Percentiles rank a stretch among this genome's conserved stretches.
These are phyloP conservation scores for Agapornis roseicollis DNA, from an alignment of 2,113 vertebrate species.

Conservation along the genomic window DNA sequence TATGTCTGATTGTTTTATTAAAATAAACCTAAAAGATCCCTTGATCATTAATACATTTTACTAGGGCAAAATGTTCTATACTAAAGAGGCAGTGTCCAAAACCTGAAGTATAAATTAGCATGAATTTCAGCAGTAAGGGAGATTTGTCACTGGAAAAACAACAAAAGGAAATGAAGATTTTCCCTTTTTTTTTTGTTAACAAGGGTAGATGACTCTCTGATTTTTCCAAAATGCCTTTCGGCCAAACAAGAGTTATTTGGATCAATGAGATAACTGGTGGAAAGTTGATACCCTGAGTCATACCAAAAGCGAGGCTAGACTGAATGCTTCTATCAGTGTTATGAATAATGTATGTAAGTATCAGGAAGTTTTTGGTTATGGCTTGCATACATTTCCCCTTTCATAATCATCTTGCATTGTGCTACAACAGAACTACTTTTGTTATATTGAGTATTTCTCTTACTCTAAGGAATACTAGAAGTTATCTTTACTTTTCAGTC, in stretches of 20 bases:
- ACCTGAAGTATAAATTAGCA: background rate
- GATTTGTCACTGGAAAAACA: background rate
- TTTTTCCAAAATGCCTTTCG: background rate
- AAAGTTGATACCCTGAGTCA: background rate
- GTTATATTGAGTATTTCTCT: background rate
- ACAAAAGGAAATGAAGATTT: background rate
- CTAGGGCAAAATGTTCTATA: background rate
- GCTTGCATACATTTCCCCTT: constrained; percentile 34
- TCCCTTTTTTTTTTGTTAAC: background rate
- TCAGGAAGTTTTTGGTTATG: constrained; percentile 29
- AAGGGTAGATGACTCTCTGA: background rate
- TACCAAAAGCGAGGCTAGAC: background rate
- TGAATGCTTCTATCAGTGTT: constrained; percentile 20
- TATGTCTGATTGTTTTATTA: background rate
- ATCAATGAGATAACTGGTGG: background rate
- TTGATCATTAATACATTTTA: background rate
- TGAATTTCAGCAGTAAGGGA: background rate
- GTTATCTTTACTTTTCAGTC: background rate
- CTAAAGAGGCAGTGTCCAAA: background rate
- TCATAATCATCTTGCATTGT: constrained; percentile 54
- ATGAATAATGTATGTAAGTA: constrained; percentile 33
- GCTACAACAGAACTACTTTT: background rate
- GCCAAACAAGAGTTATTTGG: background rate
- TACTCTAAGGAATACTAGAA: background rate
- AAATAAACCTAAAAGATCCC: background rate